These are phyloP conservation scores for Pachypeltis micranthus DNA, from an alignment of 1,140 invertebrate genomes.

Conservation along the genomic window DNA sequence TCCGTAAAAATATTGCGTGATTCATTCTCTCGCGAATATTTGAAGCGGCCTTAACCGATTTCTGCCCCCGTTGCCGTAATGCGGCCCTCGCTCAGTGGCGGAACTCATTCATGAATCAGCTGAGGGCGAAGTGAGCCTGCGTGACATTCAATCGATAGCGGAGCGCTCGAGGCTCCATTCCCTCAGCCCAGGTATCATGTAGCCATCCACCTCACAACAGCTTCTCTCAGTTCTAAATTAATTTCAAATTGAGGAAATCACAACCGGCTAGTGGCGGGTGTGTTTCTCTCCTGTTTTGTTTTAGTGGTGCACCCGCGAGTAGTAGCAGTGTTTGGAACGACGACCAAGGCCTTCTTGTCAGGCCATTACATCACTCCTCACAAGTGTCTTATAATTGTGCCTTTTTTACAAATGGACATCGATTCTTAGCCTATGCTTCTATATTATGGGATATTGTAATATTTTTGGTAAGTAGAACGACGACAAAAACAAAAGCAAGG, in stretches of 20 bases:
- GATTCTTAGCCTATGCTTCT: background rate
- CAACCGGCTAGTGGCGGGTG: background rate
- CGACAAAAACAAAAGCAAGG: background rate
- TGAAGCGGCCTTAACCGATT: too few species aligned
- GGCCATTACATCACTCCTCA: background rate
- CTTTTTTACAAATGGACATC: slow-evolving; percentile 3
- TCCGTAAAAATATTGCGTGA: too few species aligned
- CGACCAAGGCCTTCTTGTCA: background rate
- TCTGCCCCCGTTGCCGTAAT: too few species aligned
- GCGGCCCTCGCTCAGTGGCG: too few species aligned
- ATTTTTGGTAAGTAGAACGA: slow-evolving; percentile 6
- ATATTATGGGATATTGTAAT: slow-evolving; percentile 4
- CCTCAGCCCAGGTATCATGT: slow-evolving; percentile 5
- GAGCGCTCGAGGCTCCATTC: background rate
- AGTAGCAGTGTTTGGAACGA: too few species aligned
- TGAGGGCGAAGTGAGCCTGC: too few species aligned
- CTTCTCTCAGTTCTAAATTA: slow-evolving; percentile 1
- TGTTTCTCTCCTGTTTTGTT: too few species aligned
- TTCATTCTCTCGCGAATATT: too few species aligned
- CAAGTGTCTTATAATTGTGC: background rate
- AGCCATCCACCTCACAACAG: slow-evolving; percentile 3
- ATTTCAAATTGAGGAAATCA: slow-evolving; percentile 6
- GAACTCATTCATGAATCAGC: too few species aligned
- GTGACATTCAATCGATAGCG: background rate
- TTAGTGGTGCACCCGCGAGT: background rate